Conservation (phyloP, 2,888 invertebrate genomes). For the Thelaira solivaga region DNA sequence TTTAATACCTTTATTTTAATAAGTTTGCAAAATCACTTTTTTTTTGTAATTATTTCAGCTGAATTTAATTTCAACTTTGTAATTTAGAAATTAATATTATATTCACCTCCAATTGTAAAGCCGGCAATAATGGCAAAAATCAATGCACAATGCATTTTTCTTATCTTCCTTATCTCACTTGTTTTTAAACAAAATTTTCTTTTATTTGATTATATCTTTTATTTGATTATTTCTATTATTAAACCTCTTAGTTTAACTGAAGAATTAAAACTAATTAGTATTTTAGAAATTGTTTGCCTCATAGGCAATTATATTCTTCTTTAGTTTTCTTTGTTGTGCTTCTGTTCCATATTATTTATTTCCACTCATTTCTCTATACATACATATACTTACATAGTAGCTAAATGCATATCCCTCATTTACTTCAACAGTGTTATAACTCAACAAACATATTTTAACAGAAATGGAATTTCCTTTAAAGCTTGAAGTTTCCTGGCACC, state of each 20-base stretch:
- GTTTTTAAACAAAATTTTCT: background rate
- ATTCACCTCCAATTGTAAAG: constrained; percentile 58
- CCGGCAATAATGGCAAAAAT: constrained; percentile 53
- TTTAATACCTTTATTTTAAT: too few relatives aligned
- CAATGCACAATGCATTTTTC: constrained; percentile 56
- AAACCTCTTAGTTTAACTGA: too few relatives aligned
- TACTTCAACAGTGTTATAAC: too few relatives aligned
- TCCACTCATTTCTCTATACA: too few relatives aligned
- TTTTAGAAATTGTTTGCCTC: constrained; percentile 38
- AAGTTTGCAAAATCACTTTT: background rate
- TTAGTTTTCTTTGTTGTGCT: background rate
- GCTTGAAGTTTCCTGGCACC: too few relatives aligned
- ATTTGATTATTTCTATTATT: background rate
- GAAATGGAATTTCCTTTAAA: too few relatives aligned
- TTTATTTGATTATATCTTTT: background rate
- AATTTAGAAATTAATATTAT: background rate
- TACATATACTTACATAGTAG: too few relatives aligned
- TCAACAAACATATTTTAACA: too few relatives aligned
- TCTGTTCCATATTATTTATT: background rate
- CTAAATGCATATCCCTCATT: too few relatives aligned
- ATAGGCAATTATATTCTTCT: constrained; percentile 13
- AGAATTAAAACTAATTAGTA: too few relatives aligned
- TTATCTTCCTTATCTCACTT: background rate
- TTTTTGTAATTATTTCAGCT: background rate
- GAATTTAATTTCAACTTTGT: background rate